phyloP scores from a whole-genome alignment of 2,888 invertebrate species.

The Chrysotoxum bicinctum region DNA sequence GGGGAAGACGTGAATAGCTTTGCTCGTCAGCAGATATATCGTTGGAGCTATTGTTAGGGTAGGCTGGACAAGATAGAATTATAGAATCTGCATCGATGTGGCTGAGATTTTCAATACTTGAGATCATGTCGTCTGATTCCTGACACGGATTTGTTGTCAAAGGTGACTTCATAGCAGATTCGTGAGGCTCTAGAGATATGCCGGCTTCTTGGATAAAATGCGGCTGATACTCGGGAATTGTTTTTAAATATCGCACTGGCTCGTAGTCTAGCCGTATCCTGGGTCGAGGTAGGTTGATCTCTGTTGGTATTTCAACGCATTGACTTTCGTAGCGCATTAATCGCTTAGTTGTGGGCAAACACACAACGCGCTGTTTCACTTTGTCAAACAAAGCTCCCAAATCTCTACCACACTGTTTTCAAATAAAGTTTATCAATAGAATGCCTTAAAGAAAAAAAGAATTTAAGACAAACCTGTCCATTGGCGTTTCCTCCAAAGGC shows the following conservation, averaged over 20 bases:
- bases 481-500: conserved; percentile 82
- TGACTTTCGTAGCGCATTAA: conserved; percentile 81
- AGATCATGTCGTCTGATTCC: conserved; percentile 80
- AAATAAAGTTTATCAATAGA: neutral
- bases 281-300: conserved; percentile 80
- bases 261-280: conserved; percentile 79
- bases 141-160: conserved; percentile 74
- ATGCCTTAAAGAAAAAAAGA: neutral
- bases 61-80: conserved; percentile 75
- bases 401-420: conserved; percentile 79
- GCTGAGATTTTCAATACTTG: conserved; percentile 80
- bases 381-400: conserved; percentile 79
- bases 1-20: conserved; percentile 78
- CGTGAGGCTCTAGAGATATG: conserved; percentile 76
- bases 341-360: conserved; percentile 80
- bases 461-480: conserved; percentile 77
- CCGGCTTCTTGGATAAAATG: conserved; percentile 79
- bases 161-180: conserved; percentile 53
- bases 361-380: conserved; percentile 80
- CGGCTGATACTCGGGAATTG: conserved; percentile 79
- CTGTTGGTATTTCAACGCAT: conserved; percentile 80
- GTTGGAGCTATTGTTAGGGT: conserved; percentile 75
- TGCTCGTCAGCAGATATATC: conserved; percentile 79
- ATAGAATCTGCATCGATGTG: conserved; percentile 78
- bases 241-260: conserved; percentile 81